Evolutionary conservation across 2,888 invertebrate genomes (phyloP), one percentile per base, ranked within the genome.

Genomic region (Scaptomyza polygonia): DNA sequence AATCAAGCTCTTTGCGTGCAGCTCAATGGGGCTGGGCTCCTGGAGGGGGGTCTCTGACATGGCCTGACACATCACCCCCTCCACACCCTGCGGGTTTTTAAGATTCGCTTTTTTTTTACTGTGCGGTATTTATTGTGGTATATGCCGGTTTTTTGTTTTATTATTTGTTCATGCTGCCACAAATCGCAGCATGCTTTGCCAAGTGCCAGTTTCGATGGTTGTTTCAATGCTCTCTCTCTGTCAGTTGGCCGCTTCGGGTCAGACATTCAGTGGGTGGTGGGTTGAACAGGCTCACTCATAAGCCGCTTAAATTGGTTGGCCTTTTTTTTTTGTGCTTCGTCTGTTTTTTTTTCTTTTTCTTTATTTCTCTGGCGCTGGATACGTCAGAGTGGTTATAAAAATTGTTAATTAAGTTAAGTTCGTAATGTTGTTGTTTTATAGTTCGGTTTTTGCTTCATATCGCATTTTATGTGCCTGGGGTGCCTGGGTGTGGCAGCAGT

Each of bases 341-440:
- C n/a, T 43, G 34, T 56, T 40, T 44, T 62, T 63, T 44, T 58
- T 63, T 59, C 12, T 61, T 69, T 58, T 55, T 43, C 53, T 45
- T 57, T 5, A 12, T n/a, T 16, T 11, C 16, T 8, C 70, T 56
- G 29, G 27, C 52, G 53, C 30, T 42, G 39, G 32, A 32, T 27
- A 32, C 27, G 34, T 64, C 47, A 18, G 16, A 36, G 25, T 58
- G 67, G 67, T 63, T 70, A 61, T 74, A 71, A 78, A 80, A 78
- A 69, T 75, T 70, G 72, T 80, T 81, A 80, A 80, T 80, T 80
- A 79, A 81, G 67, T 81, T 79, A 69, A 74, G 77, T 74, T 79
- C 69, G 62, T 74, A 77, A 69, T 64, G 63, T 54, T 64, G 63
- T 54, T 59, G 69, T 79, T 80, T 74, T 77, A 79, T 64, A 57